phyloP scores from a whole-genome alignment of 2,797 vertebrate genomes.

The Gorsachius magnificus region DNA sequence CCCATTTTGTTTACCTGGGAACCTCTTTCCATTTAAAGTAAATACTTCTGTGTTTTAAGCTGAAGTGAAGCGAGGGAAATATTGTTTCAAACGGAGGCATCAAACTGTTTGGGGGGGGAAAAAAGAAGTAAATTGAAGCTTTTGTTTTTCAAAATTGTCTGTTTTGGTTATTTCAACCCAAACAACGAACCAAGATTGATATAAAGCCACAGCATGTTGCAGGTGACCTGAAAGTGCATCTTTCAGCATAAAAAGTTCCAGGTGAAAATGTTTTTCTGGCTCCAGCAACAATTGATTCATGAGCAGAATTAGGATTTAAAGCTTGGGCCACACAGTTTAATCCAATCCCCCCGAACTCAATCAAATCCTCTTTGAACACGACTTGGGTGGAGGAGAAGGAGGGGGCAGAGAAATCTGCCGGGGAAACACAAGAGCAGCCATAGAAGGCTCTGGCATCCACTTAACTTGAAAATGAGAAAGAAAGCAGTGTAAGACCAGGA shows the following conservation, averaged over 20 bases:
- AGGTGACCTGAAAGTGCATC: neutral
- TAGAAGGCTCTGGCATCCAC: neutral
- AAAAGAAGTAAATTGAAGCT: slow-evolving; percentile 18
- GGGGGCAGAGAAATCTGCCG: neutral
- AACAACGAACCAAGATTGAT: neutral
- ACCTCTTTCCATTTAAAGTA: neutral
- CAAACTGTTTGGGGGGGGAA: neutral
- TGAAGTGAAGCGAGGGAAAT: neutral
- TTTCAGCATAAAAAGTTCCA: neutral
- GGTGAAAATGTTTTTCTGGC: slow-evolving; percentile 20
- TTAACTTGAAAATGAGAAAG: slow-evolving; percentile 8
- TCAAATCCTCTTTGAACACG: neutral
- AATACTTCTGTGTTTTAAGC: neutral
- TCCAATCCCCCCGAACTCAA: neutral
- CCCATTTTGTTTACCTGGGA: neutral
- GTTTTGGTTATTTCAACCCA: neutral
- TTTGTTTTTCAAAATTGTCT: slow-evolving; percentile 17
- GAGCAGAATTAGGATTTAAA: slow-evolving; percentile 15
- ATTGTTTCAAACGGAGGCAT: neutral
- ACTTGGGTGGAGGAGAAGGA: neutral
- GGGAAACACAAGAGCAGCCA: neutral
- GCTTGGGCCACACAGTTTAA: neutral
- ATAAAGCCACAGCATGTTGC: neutral
- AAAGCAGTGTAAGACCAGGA: neutral
- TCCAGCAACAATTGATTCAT: neutral